A percentile compares a stretch with the other conserved stretches of the same genome.
Evolutionary conservation across 2,888 invertebrate species (phyloP).

Genomic region (Smittia aterrima): DNA sequence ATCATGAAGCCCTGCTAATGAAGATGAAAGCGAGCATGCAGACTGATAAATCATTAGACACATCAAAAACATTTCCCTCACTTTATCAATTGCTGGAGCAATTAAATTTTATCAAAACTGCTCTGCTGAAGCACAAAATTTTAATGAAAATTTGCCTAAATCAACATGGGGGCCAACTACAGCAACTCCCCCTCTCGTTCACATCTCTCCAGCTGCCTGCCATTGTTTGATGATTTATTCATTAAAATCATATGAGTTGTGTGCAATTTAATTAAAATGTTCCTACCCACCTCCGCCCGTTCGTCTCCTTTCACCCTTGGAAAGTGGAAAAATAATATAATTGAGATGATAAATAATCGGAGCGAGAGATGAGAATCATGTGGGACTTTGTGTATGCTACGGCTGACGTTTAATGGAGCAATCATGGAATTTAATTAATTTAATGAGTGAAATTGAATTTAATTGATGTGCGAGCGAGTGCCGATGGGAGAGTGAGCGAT

Average conservation of each 20-base stretch:
- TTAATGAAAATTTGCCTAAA: constrained; percentile 33
- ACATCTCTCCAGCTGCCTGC: not conserved
- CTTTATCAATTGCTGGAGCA: not conserved
- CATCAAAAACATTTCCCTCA: not conserved
- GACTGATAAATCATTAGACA: constrained; percentile 13
- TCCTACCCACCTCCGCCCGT: not conserved
- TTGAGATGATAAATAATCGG: constrained; percentile 20
- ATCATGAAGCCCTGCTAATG: not conserved
- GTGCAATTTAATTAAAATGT: constrained; percentile 26
- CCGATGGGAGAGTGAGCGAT: not conserved
- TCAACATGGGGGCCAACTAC: constrained; percentile 18
- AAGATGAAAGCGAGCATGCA: not conserved
- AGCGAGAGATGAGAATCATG: constrained; percentile 12
- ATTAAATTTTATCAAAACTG: constrained; percentile 27
- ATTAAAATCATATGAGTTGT: constrained; percentile 19
- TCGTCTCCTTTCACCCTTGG: not conserved
- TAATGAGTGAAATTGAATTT: constrained; percentile 25
- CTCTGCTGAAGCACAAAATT: constrained; percentile 22
- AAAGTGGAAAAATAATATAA: not conserved
- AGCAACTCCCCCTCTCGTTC: not conserved
- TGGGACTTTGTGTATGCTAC: not conserved
- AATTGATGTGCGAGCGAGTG: not conserved
- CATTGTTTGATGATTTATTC: constrained; percentile 29
- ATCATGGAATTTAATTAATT: constrained; percentile 24
- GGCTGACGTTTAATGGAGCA: constrained; percentile 14